Evolutionary conservation across 2,888 invertebrate genomes (phyloP).

Genomic region (Hypolimnas misippus): DNA sequence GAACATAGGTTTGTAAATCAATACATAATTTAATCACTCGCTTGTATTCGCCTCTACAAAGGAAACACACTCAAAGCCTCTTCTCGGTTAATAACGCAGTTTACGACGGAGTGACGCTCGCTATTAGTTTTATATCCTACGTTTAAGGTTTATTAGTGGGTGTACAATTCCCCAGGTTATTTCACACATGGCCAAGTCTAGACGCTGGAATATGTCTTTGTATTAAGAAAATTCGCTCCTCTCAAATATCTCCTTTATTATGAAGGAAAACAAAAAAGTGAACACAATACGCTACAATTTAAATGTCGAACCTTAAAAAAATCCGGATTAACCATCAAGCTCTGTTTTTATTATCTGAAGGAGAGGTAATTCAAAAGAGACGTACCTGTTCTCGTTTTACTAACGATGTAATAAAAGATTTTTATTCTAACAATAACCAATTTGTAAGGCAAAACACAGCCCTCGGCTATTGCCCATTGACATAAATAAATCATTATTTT

Average conservation of each 20-base stretch:
- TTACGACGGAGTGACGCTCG: conserved; percentile 74
- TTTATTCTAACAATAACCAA: conserved; percentile 82
- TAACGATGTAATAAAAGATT: conserved; percentile 81
- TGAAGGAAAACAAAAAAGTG: conserved; percentile 32
- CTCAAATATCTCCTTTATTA: conserved; percentile 46
- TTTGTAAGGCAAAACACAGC: conserved; percentile 75
- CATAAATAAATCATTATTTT: conserved; percentile 83
- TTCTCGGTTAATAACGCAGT: conserved; percentile 69
- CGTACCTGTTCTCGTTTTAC: conserved; percentile 72
- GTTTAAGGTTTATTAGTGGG: conserved; percentile 79
- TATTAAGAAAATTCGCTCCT: conserved; percentile 58
- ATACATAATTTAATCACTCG: background rate
- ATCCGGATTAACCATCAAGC: conserved; percentile 66
- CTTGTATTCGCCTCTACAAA: conserved; percentile 17
- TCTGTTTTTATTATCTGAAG: conserved; percentile 66
- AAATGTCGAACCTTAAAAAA: conserved; percentile 49
- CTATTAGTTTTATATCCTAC: conserved; percentile 78
- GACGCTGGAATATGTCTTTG: conserved; percentile 68
- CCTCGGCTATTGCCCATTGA: conserved; percentile 74
- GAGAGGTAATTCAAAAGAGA: conserved; percentile 68
- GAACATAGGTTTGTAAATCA: background rate
- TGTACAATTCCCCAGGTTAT: conserved; percentile 75
- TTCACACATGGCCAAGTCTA: conserved; percentile 78
- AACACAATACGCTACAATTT: conserved; percentile 36
- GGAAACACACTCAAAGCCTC: conserved; percentile 46